Evolutionary conservation across 2,113 vertebrate genomes (phyloP), one percentile per base, ranked within the genome.

Genomic region (Anarrhichthys ocellatus): DNA sequence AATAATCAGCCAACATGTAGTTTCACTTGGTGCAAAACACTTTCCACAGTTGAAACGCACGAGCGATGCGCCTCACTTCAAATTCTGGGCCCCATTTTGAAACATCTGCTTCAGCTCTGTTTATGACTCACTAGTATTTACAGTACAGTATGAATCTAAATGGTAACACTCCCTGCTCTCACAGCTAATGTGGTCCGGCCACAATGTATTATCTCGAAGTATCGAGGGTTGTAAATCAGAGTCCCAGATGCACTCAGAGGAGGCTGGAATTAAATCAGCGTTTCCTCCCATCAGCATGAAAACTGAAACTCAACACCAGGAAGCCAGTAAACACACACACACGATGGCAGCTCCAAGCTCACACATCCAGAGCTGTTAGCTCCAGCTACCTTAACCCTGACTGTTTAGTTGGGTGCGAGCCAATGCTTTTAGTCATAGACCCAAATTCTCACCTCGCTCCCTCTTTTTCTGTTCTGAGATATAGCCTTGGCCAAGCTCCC

Each of bases 201-300:
- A 50, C 70, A 70, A 34, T 29, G 88, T 85, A 63, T 88, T 90
- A 89, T 86, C 88, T 77, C 78, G 46, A 76, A 80, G 83, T 69
- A 90, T 82, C 67, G 3, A 58, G 69, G 85, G 71, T 52, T 83
- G 87, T 92, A 92, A 89, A 91, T 92, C 88, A 89, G 73, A 65
- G 42, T 15, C 72, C 73, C 67, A 81, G 70, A 83, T 70, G 84
- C 61, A 36, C 67, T 85, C 77, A 32, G 32, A 83, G 84, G 79
- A 90, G 87, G 67, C 87, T 85, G 80, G 73, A 93, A 89, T 93
- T 89, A 92, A 92, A 93, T 82, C 88, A 93, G 86, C 61, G 64
- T 92, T 92, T 91, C 90, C 92, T 90, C 80, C 88, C 81, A 90
- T 90, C 87, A 85, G 88, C 70, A 78, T 18, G 64, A 78, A 83